These are phyloP conservation scores for Porites australiensis DNA, from an alignment of 64 coral and sea anemone genomes.

Conservation along the genomic window DNA sequence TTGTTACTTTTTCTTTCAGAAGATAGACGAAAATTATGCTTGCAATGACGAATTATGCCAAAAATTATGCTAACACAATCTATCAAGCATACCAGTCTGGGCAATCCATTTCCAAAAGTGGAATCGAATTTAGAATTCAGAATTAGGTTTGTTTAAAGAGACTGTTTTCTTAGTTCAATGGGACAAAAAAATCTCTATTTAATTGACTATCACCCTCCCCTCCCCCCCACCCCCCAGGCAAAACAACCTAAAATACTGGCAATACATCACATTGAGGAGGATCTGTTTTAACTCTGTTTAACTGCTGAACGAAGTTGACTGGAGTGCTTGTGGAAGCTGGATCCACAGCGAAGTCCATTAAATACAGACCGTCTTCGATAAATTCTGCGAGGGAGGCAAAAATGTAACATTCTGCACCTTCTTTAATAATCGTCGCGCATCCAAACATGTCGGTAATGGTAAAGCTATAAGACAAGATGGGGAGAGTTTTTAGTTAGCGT, in stretches of 20 bases:
- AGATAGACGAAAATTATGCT: no score
- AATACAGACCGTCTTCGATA: neutral
- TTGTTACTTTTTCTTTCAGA: no score
- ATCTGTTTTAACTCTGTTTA: neutral
- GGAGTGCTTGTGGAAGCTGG: neutral
- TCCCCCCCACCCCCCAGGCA: no score
- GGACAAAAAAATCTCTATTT: no score
- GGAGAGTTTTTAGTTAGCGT: neutral
- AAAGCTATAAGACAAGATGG: slow-evolving; percentile 16
- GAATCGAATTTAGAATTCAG: no score
- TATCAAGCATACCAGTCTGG: no score
- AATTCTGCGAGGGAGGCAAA: neutral
- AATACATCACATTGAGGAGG: neutral
- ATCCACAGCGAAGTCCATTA: slow-evolving; percentile 28
- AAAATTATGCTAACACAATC: no score
- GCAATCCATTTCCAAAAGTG: no score
- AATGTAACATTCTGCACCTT: slow-evolving; percentile 28
- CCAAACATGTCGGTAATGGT: slow-evolving; percentile 41
- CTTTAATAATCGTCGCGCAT: neutral
- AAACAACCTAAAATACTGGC: neutral
- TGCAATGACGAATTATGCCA: no score
- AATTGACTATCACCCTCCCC: no score
- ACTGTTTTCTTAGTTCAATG: no score
- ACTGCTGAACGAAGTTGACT: slow-evolving; percentile 20
- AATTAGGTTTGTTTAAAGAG: no score